Evolutionary conservation across 2,113 vertebrate genomes (phyloP), one percentile per base, ranked within the genome.

Genomic region (Zootoca vivipara): DNA sequence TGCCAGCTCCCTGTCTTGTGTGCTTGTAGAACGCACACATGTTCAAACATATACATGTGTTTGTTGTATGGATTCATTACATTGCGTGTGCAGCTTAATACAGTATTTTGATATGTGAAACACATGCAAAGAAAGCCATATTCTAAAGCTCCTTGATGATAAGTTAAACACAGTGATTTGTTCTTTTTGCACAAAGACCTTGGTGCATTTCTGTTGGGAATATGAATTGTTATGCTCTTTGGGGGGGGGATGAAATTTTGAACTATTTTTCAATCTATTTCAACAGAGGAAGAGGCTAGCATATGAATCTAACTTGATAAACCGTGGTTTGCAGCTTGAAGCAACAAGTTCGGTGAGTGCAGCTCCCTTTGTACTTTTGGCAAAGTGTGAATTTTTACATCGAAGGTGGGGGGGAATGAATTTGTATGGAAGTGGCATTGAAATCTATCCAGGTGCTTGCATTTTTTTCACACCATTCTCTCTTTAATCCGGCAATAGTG

Each of bases 261-360:
- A 52, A 91, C 89, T 28, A 18, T 87, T 88, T 89, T 88, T 75
- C 20, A 42, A 85, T 93, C 75, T 77, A 56, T 95, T 94, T 93
- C 94, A 90, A 95, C 93, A 99, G 98, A 97, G 85, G 85, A 97
- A 98, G 88, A 97, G 98, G 72, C 97, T 97, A 94, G 96, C 88
- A 0, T 99, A 99, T 78, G 98, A 99, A 87, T 98, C 96, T 87
- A 98, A 96, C 91, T 94, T 99, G 94, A 98, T 98, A 95, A 97
- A 93, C 83, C 96, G 96, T 22, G 98, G 98, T n/a, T 88, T 99
- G 92, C 96, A 98, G 77, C 95, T 99, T 72, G 98, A 99, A 96
- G 97, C 97, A 0, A 97, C 97, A 0, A 94, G 91, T 56, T 99
- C 98, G 2, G 99, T 99, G 93, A 97, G 98, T 97, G 52, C 13